Base-by-base conservation (phyloP, 2,888 invertebrate genomes). In the Bimastos eiseni region DNA sequence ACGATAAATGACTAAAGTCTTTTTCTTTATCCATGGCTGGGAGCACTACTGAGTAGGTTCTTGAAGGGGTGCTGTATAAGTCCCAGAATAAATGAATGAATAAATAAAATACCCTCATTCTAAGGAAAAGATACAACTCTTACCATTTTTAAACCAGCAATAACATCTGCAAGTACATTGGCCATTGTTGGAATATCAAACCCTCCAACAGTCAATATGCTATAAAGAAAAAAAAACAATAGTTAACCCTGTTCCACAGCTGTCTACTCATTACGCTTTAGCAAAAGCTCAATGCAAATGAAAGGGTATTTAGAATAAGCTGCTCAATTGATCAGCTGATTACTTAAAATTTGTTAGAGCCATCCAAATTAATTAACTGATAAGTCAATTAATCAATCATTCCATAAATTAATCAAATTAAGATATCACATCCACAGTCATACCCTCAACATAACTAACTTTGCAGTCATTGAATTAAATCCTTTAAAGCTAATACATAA, bases 91-190 rank as follows among this genome's bases (percentile, higher is more conserved):
- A n/a, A n/a, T n/a, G n/a, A n/a, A n/a, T 41, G 15, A 15, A 11
- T 41, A 41, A 6, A 11, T 49, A 15, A 49, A 49, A n/a, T n/a
- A n/a, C n/a, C 70, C 70, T 70, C 30, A 70, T n/a, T 49, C 17
- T 70, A n/a, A 70, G 70, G 30, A n/a, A 70, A 70, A 70, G 70
- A 70, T 3, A 70, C n/a, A n/a, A n/a, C n/a, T 70, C 37, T 36
- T 37, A 86, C 86, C 86, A 34, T 86, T 86, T 86, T 86, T 37
- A 86, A 86, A 86, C 86, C 86, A 86, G 86, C 17, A 37, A 86
- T 86, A 21, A 86, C 86, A 86, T 86, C 86, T 24, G 34, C 36
- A 86, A 86, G 86, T 21, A 86, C 37, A 15, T 86, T 86, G 86
- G 37, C 86, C 86, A 86, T 86, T 37, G 86, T 86, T 37, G 86